Percentiles rank a stretch among this genome's conserved stretches.
Evolutionary conservation across 2,797 vertebrate species (phyloP).

Genomic region (Kryptopterus vitreolus): DNA sequence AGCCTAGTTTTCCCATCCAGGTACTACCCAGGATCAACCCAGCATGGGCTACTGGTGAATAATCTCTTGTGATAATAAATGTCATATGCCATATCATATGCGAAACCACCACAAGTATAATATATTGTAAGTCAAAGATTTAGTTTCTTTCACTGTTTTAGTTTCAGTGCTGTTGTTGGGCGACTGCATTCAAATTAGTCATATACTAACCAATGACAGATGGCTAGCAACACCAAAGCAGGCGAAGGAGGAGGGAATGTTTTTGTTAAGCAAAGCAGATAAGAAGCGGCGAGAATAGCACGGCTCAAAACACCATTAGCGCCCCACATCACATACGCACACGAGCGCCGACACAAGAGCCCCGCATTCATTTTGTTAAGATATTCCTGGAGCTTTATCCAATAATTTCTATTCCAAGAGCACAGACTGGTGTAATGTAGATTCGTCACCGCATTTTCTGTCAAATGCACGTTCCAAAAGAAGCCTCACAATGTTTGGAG

Average conservation of each 20-base stretch:
- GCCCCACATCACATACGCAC: not conserved
- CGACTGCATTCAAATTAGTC: conserved; percentile 23
- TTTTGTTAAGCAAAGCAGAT: conserved; percentile 31
- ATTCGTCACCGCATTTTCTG: not conserved
- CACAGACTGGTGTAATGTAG: not conserved
- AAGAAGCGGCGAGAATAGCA: conserved; percentile 16
- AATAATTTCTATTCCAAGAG: conserved; percentile 1
- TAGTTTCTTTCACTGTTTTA: too few species aligned
- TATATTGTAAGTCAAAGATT: too few species aligned
- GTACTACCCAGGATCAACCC: too few species aligned
- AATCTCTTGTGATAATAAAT: not conserved
- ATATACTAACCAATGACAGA: conserved; percentile 10
- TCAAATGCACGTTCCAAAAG: not conserved
- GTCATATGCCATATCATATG: not conserved
- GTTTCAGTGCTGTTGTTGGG: conserved; percentile 10
- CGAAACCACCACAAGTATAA: not conserved
- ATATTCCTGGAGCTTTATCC: not conserved
- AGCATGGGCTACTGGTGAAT: too few species aligned
- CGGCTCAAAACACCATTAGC: not conserved
- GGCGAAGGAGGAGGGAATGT: not conserved
- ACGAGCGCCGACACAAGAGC: not conserved
- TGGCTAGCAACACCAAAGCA: conserved; percentile 1
- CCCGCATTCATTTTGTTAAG: not conserved
- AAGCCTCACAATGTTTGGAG: not conserved
- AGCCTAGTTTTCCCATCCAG: too few species aligned